Base-by-base conservation (phyloP, 2,888 invertebrate species). In the Noctua comes region DNA sequence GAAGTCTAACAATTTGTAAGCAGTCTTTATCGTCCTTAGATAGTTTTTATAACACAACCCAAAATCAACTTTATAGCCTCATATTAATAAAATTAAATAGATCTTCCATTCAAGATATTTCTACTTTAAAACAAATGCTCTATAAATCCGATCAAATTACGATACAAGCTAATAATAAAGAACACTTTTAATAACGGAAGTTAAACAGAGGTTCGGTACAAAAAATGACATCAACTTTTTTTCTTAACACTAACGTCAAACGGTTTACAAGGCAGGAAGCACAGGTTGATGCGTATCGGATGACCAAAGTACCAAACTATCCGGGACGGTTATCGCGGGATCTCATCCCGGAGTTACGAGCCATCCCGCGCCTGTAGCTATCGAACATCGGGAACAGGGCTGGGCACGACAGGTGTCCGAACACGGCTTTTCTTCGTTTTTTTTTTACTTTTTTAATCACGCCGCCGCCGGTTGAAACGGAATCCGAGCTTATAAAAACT, bases 281-380 rank as follows among this genome's bases (percentile, higher is more conserved):
- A 87, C 84, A 90, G 90, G 89, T 88, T 90, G 90, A 91, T 91
- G 90, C 90, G 91, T 94, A 94, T 95, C 95, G 88, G 88, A 92
- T 94, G 87, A 92, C 92, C 90, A 87, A 86, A 82, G 86, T 88
- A 92, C 92, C 90, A 88, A 87, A 83, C 87, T 88, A 90, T 88
- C 88, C 88, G 85, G 90, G 91, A 93, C 93, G 85, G 90, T 92
- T 93, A 95, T 95, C 94, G 78, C 73, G 80, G 86, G 88, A 90
- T 91, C 91, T 87, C 88, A 90, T 92, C 91, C 91, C 86, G 90
- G 86, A 91, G 90, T 89, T 92, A 92, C 91, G 90, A 88, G 88
- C 86, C 87, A 88, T 92, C 93, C 93, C 86, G 91, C 86, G 91
- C 93, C 92, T 91, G 89, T 91, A 90, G 90, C 91, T 94, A 94